phyloP scores from a whole-genome alignment of 1,140 invertebrate genomes.

The Saccostrea echinata region DNA sequence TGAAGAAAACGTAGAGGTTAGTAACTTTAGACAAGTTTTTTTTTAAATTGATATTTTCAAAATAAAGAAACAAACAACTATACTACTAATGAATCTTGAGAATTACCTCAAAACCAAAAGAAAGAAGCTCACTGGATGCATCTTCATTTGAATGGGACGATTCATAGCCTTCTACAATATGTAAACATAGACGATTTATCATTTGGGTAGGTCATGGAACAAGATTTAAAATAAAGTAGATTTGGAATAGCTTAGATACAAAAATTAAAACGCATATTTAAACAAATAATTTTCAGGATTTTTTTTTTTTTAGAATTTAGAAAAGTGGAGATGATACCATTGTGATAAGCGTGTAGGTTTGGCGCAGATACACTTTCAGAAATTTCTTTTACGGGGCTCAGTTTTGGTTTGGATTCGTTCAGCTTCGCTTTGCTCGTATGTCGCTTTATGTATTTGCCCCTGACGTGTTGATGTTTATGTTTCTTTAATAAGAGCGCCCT shows the following conservation, averaged over 20 bases:
- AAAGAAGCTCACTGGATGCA: not conserved
- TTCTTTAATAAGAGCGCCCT: constrained; percentile 60
- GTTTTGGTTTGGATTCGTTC: constrained; percentile 21
- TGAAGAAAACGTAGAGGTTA: constrained; percentile 4
- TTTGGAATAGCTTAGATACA: no score
- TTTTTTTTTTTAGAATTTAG: no score
- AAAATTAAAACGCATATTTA: no score
- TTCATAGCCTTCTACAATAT: not conserved
- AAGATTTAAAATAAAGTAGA: no score
- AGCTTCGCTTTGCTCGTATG: constrained; percentile 43
- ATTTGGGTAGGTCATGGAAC: no score
- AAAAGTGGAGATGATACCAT: not conserved
- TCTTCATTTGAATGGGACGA: constrained; percentile 8
- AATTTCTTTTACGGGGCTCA: not conserved
- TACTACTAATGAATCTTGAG: not conserved
- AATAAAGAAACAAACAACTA: not conserved
- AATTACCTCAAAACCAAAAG: constrained; percentile 12
- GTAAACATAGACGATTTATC: not conserved
- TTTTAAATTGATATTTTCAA: not conserved
- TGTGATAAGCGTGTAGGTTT: not conserved
- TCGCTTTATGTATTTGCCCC: constrained; percentile 54
- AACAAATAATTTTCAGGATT: not conserved
- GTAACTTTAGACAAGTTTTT: not conserved
- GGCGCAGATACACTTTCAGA: not conserved
- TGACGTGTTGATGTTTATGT: constrained; percentile 66